Conservation (phyloP, 2,888 invertebrate species). For the Chrysolina americana region DNA sequence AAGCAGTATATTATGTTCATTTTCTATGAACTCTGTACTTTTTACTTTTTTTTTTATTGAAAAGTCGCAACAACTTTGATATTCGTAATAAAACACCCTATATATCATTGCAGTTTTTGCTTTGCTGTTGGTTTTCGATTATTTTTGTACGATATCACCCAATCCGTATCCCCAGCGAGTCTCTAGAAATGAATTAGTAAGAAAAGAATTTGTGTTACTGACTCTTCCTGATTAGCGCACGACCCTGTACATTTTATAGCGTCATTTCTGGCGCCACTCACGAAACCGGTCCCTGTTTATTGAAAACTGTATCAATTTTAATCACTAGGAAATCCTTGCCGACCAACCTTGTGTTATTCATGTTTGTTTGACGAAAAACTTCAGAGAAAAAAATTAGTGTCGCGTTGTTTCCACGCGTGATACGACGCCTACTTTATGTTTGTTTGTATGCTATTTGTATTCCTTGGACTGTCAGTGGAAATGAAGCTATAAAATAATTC, state of each 20-base stretch:
- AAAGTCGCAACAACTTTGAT: too few relatives aligned
- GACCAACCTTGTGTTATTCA: conserved; percentile 6
- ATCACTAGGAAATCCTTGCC: conserved; percentile 10
- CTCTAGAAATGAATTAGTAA: too few relatives aligned
- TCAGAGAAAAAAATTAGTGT: conserved; percentile 12
- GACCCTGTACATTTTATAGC: conserved; percentile 6
- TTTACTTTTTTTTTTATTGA: too few relatives aligned
- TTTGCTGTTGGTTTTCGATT: too few relatives aligned
- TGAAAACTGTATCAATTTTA: conserved; percentile 14
- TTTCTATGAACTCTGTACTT: too few relatives aligned
- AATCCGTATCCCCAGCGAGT: too few relatives aligned
- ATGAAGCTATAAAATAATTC: conserved; percentile 24
- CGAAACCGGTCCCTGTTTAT: conserved; percentile 5
- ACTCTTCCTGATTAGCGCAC: not conserved
- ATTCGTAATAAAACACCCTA: too few relatives aligned
- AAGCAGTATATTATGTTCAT: too few relatives aligned
- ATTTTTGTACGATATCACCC: too few relatives aligned
- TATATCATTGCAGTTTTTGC: too few relatives aligned
- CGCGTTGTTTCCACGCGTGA: conserved; percentile 21
- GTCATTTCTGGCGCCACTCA: conserved; percentile 3
- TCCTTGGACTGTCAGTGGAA: conserved; percentile 14
- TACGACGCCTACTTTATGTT: conserved; percentile 22
- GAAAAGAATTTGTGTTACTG: too few relatives aligned
- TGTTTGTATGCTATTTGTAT: conserved; percentile 32
- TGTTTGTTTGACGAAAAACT: conserved; percentile 6